Evolutionary conservation across 2,888 invertebrate species (phyloP).

Genomic region (Drosophila yooni): DNA sequence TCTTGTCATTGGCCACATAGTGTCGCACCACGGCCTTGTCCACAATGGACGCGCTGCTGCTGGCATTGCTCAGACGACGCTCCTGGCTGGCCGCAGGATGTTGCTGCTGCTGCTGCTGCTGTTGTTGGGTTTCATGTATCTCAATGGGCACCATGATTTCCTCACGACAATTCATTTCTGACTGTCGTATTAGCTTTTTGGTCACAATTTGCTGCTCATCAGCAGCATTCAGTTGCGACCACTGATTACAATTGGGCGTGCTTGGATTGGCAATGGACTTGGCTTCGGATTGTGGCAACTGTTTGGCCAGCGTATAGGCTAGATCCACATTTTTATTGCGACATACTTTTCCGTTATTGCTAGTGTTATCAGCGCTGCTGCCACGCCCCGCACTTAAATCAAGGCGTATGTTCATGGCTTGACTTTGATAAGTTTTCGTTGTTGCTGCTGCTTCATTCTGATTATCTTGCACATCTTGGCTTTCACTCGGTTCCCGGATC

Average conservation of each 20-base stretch:
- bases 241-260: conserved; percentile 43
- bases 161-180: conserved; percentile 45
- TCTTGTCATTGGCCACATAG: conserved; percentile 88
- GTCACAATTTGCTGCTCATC: conserved; percentile 23
- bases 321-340: conserved; percentile 86
- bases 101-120: conserved; percentile 21
- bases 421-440: conserved; percentile 66
- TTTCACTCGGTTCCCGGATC: conserved; percentile 35
- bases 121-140: conserved; percentile 61
- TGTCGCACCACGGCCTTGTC: conserved; percentile 87
- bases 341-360: conserved; percentile 76
- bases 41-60: conserved; percentile 71
- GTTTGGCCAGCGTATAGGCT: conserved; percentile 82
- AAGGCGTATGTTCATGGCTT: conserved; percentile 82
- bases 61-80: conserved; percentile 74
- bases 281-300: conserved; percentile 44
- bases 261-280: conserved; percentile 25
- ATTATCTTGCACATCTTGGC: conserved; percentile 31
- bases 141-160: conserved; percentile 81
- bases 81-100: conserved; percentile 25
- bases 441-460: conserved; percentile 14
- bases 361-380: conserved; percentile 76
- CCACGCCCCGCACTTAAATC: conserved; percentile 49
- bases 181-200: conserved; percentile 38
- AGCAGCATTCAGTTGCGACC: conserved; percentile 14